Evolutionary conservation across 2,888 invertebrate genomes (phyloP).

Genomic region (Auanema freiburgensis): DNA sequence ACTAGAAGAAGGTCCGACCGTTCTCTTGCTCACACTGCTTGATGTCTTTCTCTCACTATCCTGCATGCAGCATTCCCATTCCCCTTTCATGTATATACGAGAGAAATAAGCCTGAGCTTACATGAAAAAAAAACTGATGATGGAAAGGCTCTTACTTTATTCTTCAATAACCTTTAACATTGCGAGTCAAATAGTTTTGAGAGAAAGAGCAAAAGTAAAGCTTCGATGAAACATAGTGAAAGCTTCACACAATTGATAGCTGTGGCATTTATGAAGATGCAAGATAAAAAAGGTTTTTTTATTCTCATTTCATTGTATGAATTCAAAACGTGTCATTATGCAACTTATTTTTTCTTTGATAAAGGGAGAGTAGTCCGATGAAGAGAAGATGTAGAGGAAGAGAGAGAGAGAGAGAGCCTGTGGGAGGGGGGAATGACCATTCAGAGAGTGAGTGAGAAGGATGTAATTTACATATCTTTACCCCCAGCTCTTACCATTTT

Average conservation of each 20-base stretch:
- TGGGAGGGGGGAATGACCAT: background rate
- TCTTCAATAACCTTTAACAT: too few species aligned
- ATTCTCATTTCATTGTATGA: constrained; percentile 1
- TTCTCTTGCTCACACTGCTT: too few species aligned
- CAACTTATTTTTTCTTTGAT: constrained; percentile 1
- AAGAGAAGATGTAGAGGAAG: constrained; percentile 4
- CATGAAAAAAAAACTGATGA: too few species aligned
- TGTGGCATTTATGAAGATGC: background rate
- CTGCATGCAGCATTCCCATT: too few species aligned
- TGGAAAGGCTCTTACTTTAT: too few species aligned
- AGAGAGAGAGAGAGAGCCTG: background rate
- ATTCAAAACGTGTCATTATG: background rate
- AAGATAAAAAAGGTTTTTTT: background rate
- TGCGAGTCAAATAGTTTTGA: too few species aligned
- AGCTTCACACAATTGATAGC: background rate
- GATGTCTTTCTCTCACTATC: too few species aligned
- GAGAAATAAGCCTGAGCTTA: too few species aligned
- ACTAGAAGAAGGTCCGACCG: too few species aligned
- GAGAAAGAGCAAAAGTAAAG: constrained; percentile 8
- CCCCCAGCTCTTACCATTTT: too few species aligned
- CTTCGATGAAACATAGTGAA: background rate
- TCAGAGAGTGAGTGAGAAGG: constrained; percentile 6
- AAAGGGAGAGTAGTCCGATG: constrained; percentile 6
- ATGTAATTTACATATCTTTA: too few species aligned
- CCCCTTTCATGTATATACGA: too few species aligned